Conservation (phyloP, 2,113 vertebrate genomes). For the Oenanthe melanoleuca region DNA sequence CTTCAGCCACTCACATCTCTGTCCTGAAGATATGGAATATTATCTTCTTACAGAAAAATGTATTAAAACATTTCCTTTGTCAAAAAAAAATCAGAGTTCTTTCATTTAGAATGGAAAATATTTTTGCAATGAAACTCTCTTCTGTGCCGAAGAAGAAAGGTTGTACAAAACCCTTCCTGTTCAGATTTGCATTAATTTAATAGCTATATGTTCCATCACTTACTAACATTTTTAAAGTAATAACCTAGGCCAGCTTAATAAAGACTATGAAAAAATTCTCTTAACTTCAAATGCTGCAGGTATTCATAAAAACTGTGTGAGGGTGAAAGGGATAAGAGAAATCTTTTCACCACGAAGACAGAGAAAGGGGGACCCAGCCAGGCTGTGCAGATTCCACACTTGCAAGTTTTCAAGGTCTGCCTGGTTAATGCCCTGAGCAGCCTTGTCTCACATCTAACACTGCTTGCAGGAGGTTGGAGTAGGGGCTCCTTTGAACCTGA, state of each 20-base stretch:
- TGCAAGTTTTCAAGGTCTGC: neutral
- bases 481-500: slow-evolving; percentile 20
- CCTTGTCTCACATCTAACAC: neutral
- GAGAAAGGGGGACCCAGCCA: neutral
- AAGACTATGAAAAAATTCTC: neutral
- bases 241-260: neutral
- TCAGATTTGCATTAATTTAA: neutral
- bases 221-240: neutral
- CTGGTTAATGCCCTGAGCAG: neutral
- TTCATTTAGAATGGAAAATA: neutral
- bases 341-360: neutral
- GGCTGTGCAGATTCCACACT: neutral
- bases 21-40: neutral
- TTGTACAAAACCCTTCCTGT: neutral
- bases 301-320: neutral
- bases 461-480: neutral
- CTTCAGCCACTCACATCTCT: neutral
- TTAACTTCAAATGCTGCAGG: neutral
- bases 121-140: neutral
- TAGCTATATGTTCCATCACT: neutral
- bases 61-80: neutral
- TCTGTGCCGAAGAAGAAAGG: neutral
- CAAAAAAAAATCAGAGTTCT: neutral
- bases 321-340: neutral
- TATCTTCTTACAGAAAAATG: neutral